These are phyloP conservation scores for Varanus komodoensis DNA, from an alignment of 2,113 vertebrate genomes.

Conservation along the genomic window DNA sequence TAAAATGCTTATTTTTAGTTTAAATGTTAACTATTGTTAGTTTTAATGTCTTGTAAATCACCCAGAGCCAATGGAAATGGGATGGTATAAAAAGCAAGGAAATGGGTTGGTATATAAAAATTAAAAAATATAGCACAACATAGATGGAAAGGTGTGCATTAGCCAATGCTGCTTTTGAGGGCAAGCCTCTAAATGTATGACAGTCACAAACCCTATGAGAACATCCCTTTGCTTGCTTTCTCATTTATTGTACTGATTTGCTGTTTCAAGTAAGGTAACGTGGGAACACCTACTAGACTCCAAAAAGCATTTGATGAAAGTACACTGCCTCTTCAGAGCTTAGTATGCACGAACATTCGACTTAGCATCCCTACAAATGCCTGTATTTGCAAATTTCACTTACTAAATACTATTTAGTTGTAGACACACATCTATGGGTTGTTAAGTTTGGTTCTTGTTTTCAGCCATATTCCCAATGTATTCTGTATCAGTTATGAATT, in stretches of 20 bases:
- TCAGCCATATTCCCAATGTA: background rate
- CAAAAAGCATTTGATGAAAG: background rate
- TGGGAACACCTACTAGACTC: background rate
- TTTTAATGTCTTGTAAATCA: too few relatives aligned
- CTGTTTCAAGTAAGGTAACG: background rate
- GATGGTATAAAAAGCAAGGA: too few relatives aligned
- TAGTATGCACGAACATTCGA: background rate
- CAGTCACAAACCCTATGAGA: background rate
- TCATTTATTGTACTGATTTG: background rate
- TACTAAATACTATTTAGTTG: constrained; percentile 28
- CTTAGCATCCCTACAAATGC: constrained; percentile 30
- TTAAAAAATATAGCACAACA: background rate
- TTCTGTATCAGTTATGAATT: constrained; percentile 46
- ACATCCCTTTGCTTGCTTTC: background rate
- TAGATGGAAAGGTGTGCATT: background rate
- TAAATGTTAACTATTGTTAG: too few relatives aligned
- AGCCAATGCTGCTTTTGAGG: background rate
- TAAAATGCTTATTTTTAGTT: too few relatives aligned
- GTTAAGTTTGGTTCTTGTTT: background rate
- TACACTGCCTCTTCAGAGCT: background rate
- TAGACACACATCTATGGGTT: background rate
- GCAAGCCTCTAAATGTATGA: background rate
- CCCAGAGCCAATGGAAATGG: too few relatives aligned
- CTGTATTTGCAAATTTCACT: constrained; percentile 37
- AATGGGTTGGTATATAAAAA: too few relatives aligned